Evolutionary conservation across 2,113 vertebrate species (phyloP).

Genomic region (Bos taurus): ARS-UCD2.0 NC_037356.1:37783501-37784000

Average conservation of each 20-base stretch:
- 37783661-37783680: not conserved
- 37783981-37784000: not conserved
- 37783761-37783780: not conserved
- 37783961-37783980: fast-evolving
- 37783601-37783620: not conserved
- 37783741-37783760: not conserved
- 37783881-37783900: not conserved
- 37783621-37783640: fast-evolving
- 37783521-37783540: not conserved
- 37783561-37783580: not conserved
- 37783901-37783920: not conserved
- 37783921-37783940: not conserved
- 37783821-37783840: not conserved
- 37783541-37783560: not conserved
- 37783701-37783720: not conserved
- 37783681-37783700: not conserved
- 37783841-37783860: not conserved
- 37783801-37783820: not conserved
- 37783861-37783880: not conserved
- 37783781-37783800: not conserved
- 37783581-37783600: too few relatives aligned
- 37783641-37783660: not conserved
- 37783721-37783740: not conserved
- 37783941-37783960: not conserved
- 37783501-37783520: not conserved